Evolutionary conservation across 2,113 vertebrate genomes (phyloP), one percentile per base, ranked within the genome.

Genomic region (Carassius gibelio): DNA sequence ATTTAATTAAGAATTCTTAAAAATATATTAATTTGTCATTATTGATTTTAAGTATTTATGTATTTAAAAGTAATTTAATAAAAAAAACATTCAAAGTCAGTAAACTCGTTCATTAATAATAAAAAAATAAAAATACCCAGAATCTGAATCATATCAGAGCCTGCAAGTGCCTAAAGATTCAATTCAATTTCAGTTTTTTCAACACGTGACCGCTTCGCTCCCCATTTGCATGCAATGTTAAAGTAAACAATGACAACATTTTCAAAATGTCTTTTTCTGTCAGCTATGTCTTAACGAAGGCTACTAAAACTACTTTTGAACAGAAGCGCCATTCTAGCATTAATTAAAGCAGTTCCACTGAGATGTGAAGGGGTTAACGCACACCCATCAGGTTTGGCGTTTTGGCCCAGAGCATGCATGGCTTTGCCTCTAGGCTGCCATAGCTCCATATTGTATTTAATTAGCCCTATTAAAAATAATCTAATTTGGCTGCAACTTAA

Each of bases 391-490:
- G 79, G 72, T 52, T 78, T 57, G 42, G 64, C 30, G 38, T 77
- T 77, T 66, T 52, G 78, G 64, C 83, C 87, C 81, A 45, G 66
- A 62, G 85, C 84, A 66, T 74, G 82, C 71, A 62, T 62, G 84
- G 48, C 75, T 84, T 48, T 77, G 82, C 84, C 59, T 57, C 42
- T 21, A 84, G 75, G 69, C 78, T 82, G 61, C 42, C 74, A 52
- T 81, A 85, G 71, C 74, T 59, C 72, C 88, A 91, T 88, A 82
- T 88, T 89, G 92, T 90, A 89, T 91, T 90, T 93, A 94, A 94
- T 94, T 93, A 93, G 91, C 88, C 83, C 92, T 92, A 93, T 93
- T 94, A 89, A 94, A 93, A 90, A 88, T 93, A 92, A 94, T 93
- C 91, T 93, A 92, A 94, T 95, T 94, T 92, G 90, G 90, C 90